Conservation (phyloP, 2,113 vertebrate genomes). For the Antechinus stuartii region DNA sequence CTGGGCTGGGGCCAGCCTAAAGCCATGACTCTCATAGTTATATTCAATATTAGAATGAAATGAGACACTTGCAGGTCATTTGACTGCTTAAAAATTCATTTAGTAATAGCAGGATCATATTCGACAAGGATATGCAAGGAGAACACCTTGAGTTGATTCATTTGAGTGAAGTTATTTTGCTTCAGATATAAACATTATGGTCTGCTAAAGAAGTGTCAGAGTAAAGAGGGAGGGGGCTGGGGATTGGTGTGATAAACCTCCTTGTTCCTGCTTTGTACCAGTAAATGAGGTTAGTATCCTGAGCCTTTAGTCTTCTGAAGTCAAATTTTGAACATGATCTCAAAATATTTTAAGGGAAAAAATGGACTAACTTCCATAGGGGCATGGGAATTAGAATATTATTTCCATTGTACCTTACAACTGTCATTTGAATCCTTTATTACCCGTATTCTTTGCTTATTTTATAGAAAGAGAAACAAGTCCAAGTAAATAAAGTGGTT, state of each 20-base stretch:
- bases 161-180: background rate
- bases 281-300: background rate
- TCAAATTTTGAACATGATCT: background rate
- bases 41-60: background rate
- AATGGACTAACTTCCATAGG: background rate
- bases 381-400: background rate
- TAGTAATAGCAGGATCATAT: background rate
- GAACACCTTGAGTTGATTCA: background rate
- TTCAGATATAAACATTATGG: background rate
- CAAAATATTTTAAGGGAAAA: background rate
- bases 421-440: background rate
- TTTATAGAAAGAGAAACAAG: background rate
- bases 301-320: background rate
- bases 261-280: background rate
- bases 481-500: background rate
- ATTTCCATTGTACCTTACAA: background rate
- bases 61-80: background rate
- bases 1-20: background rate
- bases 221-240: background rate
- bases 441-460: background rate
- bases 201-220: background rate
- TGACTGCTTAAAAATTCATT: background rate
- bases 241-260: background rate
- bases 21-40: background rate
- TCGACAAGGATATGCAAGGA: background rate